Percentiles rank a stretch among this genome's conserved stretches.
Evolutionary conservation across 2,797 vertebrate species (phyloP).

Genomic region (Dendrocincla tyrannina): DNA sequence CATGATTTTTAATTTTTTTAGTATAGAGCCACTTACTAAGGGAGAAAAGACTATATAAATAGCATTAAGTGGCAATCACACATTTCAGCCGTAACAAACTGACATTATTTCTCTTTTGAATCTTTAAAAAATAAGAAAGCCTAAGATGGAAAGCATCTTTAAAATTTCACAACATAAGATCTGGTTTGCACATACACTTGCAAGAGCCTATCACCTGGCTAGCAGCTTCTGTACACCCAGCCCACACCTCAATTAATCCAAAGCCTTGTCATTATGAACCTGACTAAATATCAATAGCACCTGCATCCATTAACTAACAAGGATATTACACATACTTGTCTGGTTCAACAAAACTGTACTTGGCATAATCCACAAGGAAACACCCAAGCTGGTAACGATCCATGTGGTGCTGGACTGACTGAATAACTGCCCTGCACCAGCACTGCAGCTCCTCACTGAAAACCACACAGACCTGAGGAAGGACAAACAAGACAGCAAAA

Average conservation of each 20-base stretch:
- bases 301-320: not conserved
- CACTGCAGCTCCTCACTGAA: slow-evolving; percentile 72
- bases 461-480: slow-evolving; percentile 73
- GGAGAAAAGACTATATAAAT: not conserved
- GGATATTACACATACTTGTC: slow-evolving; percentile 58
- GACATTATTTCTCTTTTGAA: not conserved
- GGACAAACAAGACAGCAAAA: not conserved
- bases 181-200: not conserved
- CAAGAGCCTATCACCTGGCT: not conserved
- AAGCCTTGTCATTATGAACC: not conserved
- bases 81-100: not conserved
- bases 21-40: not conserved
- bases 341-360: slow-evolving; percentile 60
- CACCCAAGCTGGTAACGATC: slow-evolving; percentile 63
- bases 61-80: not conserved
- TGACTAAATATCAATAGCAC: not conserved
- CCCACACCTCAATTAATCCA: not conserved
- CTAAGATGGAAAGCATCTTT: not conserved
- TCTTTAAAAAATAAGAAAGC: not conserved
- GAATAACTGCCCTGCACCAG: slow-evolving; percentile 78
- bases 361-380: slow-evolving; percentile 81
- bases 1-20: not conserved
- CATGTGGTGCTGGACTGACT: slow-evolving; percentile 56
- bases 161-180: not conserved
- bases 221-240: not conserved